Conservation (phyloP, 2,888 invertebrate genomes). For the Malthinus flaveolus region DNA sequence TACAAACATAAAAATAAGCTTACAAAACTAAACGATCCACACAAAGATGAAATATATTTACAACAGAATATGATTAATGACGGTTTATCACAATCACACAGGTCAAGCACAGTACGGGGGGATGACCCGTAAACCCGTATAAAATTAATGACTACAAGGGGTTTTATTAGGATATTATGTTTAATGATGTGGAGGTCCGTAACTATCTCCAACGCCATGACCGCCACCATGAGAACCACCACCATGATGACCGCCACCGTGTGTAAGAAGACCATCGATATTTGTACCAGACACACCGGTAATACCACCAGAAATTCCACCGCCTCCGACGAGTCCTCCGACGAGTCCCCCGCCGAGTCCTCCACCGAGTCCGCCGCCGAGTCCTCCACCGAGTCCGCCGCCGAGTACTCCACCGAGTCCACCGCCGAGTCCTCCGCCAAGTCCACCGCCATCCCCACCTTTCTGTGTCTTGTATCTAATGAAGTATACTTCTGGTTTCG, state of each 20-base stretch:
- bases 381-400: conserved; percentile 49
- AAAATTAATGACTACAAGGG: conserved; percentile 21
- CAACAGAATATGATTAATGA: conserved; percentile 36
- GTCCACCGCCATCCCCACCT: conserved; percentile 45
- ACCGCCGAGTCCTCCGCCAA: conserved; percentile 34
- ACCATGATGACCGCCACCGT: conserved; percentile 21
- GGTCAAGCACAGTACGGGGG: conserved; percentile 31
- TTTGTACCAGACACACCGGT: conserved; percentile 10
- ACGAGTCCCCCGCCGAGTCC: conserved; percentile 46
- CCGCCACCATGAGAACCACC: background rate
- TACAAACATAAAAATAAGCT: conserved; percentile 38
- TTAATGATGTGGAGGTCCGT: conserved; percentile 43
- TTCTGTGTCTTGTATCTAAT: conserved; percentile 78
- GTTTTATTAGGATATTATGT: background rate
- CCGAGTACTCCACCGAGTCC: conserved; percentile 50
- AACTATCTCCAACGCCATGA: conserved; percentile 38
- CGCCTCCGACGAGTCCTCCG: conserved; percentile 16
- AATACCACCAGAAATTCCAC: conserved; percentile 19
- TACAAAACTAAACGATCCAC: conserved; percentile 37
- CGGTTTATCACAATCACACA: conserved; percentile 35
- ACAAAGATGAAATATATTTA: conserved; percentile 41
- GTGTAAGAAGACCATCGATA: conserved; percentile 3
- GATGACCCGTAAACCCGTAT: conserved; percentile 30
- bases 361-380: conserved; percentile 43
- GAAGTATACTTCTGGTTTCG: conserved; percentile 88